A percentile compares a stretch with the other conserved stretches of the same genome.
Conservation (phyloP, 2,888 invertebrate species). For the Nemoura dubitans region DNA sequence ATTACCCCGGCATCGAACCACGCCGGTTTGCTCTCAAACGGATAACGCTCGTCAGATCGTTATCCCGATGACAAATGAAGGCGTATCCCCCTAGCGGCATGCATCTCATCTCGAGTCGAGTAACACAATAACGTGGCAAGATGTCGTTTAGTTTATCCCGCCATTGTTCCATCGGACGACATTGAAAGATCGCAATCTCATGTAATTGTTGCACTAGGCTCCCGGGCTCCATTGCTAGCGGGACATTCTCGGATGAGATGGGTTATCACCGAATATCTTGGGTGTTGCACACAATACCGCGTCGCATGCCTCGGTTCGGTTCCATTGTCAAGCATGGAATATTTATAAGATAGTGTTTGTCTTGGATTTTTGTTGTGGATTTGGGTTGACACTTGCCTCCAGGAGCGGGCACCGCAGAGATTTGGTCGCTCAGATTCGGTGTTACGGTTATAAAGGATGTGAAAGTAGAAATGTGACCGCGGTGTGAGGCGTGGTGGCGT, state of each 20-base stretch:
- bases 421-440: neutral
- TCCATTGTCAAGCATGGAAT: neutral
- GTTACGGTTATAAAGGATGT: neutral
- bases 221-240: neutral
- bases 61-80: conserved; percentile 38
- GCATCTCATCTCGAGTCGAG: neutral
- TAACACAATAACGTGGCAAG: conserved; percentile 19
- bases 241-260: neutral
- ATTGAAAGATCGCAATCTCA: neutral
- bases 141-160: conserved; percentile 28
- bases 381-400: neutral
- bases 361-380: neutral
- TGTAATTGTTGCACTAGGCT: neutral
- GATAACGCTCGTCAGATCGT: conserved; percentile 1
- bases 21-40: neutral
- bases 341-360: neutral
- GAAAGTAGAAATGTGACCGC: neutral
- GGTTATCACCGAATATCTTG: neutral
- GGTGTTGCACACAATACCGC: neutral
- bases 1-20: neutral
- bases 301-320: neutral
- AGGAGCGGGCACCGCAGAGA: neutral
- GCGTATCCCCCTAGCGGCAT: conserved; percentile 24
- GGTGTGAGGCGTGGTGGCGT: neutral
- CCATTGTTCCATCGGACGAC: neutral